phyloP scores from a whole-genome alignment of 2,113 vertebrate species.

The rat (Rattus norvegicus) region GRCr8 NC_086031.1:48358001-48358500 shows the following conservation, averaged over 20 bases:
- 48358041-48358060: neutral
- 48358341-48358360: neutral
- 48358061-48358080: neutral
- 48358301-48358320: neutral
- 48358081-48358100: slow-evolving; percentile 12
- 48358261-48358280: neutral
- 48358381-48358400: neutral
- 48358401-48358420: slow-evolving; percentile 10
- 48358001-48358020: slow-evolving; percentile 14
- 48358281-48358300: neutral
- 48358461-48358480: slow-evolving; percentile 52
- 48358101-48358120: slow-evolving; percentile 1
- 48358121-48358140: neutral
- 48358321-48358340: neutral
- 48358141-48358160: slow-evolving; percentile 15
- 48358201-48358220: neutral
- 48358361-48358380: neutral
- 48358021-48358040: neutral
- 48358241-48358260: neutral
- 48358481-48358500: neutral
- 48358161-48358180: neutral
- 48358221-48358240: neutral
- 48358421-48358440: slow-evolving; percentile 14
- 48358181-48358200: neutral
- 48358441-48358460: slow-evolving; percentile 19